Conservation (phyloP, 2,113 vertebrate species). For the Centropristis striata region DNA sequence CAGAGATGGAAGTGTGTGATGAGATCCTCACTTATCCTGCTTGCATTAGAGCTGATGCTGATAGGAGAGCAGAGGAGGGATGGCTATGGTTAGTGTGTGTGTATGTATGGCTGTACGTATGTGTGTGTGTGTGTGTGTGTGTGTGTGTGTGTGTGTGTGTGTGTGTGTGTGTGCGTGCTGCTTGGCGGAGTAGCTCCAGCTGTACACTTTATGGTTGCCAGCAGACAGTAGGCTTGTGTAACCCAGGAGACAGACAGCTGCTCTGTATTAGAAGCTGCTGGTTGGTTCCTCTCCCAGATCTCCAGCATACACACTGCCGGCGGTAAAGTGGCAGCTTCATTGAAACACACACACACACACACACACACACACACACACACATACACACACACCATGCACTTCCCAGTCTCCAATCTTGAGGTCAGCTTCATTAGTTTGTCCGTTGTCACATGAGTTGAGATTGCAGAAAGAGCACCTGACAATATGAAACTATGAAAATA, state of each 20-base stretch:
- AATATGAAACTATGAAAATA: conserved; percentile 8
- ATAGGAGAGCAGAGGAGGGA: conserved; percentile 49
- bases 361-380: conserved; percentile 15
- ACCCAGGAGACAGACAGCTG: conserved; percentile 82
- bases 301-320: conserved; percentile 38
- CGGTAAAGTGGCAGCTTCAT: too few relatives aligned
- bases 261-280: conserved; percentile 76
- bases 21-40: conserved; percentile 45
- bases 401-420: conserved; percentile 16
- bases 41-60: conserved; percentile 40
- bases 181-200: conserved; percentile 49
- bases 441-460: conserved; percentile 16
- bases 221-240: conserved; percentile 77
- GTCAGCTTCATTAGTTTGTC: conserved; percentile 45
- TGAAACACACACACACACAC: neutral
- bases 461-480: conserved; percentile 7
- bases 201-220: conserved; percentile 71
- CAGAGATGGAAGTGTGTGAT: conserved; percentile 36
- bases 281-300: conserved; percentile 65
- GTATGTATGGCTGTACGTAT: conserved; percentile 28
- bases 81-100: conserved; percentile 14
- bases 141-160: conserved; percentile 25
- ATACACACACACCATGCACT: conserved; percentile 37
- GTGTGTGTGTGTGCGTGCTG: conserved; percentile 10
- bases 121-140: conserved; percentile 21